Evolutionary conservation across 2,888 invertebrate species (phyloP).

Genomic region (Uropetala carovei): DNA sequence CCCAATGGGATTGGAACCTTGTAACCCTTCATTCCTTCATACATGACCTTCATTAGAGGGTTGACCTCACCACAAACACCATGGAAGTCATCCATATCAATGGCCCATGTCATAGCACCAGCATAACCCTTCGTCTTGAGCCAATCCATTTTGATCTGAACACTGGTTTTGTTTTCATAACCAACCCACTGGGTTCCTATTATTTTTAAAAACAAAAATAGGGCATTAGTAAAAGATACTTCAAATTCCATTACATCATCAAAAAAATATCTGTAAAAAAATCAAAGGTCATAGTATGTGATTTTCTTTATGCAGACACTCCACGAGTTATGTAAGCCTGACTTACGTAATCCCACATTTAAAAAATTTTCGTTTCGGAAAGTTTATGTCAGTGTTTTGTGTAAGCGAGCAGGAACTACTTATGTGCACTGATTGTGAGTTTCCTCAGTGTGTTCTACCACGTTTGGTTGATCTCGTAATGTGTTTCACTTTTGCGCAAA

Average conservation of each 20-base stretch:
- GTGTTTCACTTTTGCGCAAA: no score
- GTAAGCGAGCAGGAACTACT: no score
- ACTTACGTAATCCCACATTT: no score
- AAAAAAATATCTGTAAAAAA: background rate
- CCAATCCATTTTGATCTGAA: conserved; percentile 93
- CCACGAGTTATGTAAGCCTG: no score
- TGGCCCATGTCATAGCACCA: conserved; percentile 95
- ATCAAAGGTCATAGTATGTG: no score
- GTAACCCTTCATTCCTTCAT: conserved; percentile 83
- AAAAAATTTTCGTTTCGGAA: no score
- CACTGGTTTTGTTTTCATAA: conserved; percentile 88
- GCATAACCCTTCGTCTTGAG: conserved; percentile 89
- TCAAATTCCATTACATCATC: background rate
- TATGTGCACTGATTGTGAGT: no score
- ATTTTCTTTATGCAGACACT: no score
- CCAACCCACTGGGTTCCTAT: conserved; percentile 89
- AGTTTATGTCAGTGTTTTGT: no score
- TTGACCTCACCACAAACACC: conserved; percentile 89
- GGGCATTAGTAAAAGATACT: background rate
- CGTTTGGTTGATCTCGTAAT: no score
- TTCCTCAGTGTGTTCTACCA: no score
- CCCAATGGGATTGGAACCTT: conserved; percentile 82
- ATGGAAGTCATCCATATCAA: conserved; percentile 93
- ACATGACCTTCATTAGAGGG: conserved; percentile 84
- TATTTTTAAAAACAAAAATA: background rate